Evolutionary conservation across 2,113 vertebrate genomes (phyloP).

Genomic region (Perca fluviatilis): DNA sequence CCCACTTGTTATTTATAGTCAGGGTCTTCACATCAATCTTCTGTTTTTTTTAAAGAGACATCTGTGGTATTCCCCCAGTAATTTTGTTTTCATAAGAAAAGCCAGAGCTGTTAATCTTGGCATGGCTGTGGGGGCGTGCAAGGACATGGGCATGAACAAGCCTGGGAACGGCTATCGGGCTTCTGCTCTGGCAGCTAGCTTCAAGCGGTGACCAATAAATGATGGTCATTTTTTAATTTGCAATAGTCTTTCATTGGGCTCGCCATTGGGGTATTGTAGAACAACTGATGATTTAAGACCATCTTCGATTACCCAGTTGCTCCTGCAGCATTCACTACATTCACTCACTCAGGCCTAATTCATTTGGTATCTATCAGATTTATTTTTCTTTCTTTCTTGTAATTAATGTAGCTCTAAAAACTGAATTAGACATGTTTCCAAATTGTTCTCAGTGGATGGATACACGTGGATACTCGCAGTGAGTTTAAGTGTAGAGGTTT

Average conservation of each 20-base stretch:
- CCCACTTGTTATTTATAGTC: neutral
- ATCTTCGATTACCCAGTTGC: constrained; percentile 69
- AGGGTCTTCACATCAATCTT: neutral
- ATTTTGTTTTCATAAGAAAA: constrained; percentile 53
- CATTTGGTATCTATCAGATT: constrained; percentile 70
- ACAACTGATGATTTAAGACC: constrained; percentile 68
- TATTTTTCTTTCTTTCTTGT: constrained; percentile 36
- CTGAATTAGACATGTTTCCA: constrained; percentile 51
- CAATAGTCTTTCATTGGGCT: constrained; percentile 55
- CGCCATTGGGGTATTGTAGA: constrained; percentile 52
- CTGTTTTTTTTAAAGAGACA: neutral
- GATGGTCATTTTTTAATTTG: constrained; percentile 67
- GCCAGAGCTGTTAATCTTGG: constrained; percentile 60
- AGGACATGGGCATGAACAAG: constrained; percentile 27
- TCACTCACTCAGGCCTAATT: constrained; percentile 63
- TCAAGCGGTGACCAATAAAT: constrained; percentile 61
- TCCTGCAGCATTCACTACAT: constrained; percentile 57
- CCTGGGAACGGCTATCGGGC: constrained; percentile 29
- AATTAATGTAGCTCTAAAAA: constrained; percentile 69
- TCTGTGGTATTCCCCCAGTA: constrained; percentile 15
- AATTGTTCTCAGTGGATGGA: constrained; percentile 40
- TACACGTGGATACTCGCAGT: constrained; percentile 33
- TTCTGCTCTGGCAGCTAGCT: constrained; percentile 51
- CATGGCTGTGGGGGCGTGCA: constrained; percentile 25
- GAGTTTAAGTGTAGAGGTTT: constrained; percentile 48